Evolutionary conservation across 2,797 vertebrate species (phyloP).

Genomic region (Pachyuromys duprasi): DNA sequence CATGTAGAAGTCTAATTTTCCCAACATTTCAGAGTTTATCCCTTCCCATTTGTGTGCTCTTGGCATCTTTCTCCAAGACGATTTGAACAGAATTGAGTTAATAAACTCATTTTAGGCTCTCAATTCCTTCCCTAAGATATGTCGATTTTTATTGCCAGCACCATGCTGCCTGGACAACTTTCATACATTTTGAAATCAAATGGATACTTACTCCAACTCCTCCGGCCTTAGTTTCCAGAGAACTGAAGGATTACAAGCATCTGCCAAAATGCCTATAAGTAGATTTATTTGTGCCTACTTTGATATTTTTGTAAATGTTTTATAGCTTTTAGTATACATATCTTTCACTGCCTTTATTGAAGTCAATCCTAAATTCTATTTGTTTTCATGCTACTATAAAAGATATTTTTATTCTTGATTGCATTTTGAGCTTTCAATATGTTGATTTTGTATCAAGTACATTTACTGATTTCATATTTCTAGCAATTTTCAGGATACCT

Average conservation of each 20-base stretch:
- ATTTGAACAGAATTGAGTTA: not conserved
- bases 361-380: constrained; percentile 12
- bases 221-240: not conserved
- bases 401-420: not conserved
- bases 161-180: not conserved
- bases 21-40: not conserved
- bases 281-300: not conserved
- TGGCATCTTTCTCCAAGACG: not conserved
- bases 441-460: not conserved
- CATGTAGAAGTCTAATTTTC: not conserved
- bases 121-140: not conserved
- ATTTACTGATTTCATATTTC: not conserved
- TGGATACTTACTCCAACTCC: not conserved
- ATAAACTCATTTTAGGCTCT: not conserved
- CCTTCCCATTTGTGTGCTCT: not conserved
- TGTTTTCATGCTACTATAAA: not conserved
- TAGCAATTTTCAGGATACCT: not conserved
- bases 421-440: not conserved
- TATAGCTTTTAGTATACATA: not conserved
- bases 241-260: not conserved
- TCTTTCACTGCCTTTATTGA: not conserved
- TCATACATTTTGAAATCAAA: not conserved
- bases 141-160: not conserved
- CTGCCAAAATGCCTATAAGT: not conserved
- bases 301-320: not conserved